phyloP scores from a whole-genome alignment of 92 coral and sea anemone species.

The Parazoanthus swiftii region DNA sequence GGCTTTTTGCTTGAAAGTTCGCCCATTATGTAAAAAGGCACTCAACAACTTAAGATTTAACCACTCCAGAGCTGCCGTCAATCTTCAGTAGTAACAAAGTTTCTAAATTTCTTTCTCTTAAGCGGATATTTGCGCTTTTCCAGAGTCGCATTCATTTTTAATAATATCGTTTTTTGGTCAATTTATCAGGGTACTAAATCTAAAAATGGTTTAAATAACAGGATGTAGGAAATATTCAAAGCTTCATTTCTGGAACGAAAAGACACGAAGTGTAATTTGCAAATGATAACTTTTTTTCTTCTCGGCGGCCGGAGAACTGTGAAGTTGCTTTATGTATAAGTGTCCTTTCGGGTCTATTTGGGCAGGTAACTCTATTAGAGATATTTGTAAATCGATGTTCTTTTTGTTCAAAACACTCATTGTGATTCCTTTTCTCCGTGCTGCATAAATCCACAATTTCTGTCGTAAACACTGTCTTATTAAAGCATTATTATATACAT shows the following conservation, averaged over 20 bases:
- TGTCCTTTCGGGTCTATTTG: conserved; percentile 25
- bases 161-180: conserved; percentile 27
- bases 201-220: conserved; percentile 26
- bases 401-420: conserved; percentile 22
- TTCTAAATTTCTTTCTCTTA: conserved; percentile 13
- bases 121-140: conserved; percentile 31
- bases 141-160: conserved; percentile 14
- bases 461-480: conserved; percentile 67
- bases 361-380: conserved; percentile 36
- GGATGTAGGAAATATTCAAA: conserved; percentile 23
- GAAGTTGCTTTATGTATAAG: conserved; percentile 6
- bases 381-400: conserved; percentile 13
- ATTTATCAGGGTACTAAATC: conserved; percentile 32
- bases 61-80: conserved; percentile 33
- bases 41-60: conserved; percentile 26
- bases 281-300: background rate
- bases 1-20: conserved; percentile 3
- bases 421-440: conserved; percentile 37
- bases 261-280: conserved; percentile 4
- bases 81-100: conserved; percentile 15
- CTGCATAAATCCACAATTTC: conserved; percentile 54
- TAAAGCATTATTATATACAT: conserved; percentile 75
- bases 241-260: background rate
- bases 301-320: conserved; percentile 9
- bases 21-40: conserved; percentile 4